A percentile compares a stretch with the other conserved stretches of the same genome.
These are phyloP conservation scores for Pteromalus puparum DNA, from an alignment of 1,140 invertebrate genomes.

Conservation along the genomic window DNA sequence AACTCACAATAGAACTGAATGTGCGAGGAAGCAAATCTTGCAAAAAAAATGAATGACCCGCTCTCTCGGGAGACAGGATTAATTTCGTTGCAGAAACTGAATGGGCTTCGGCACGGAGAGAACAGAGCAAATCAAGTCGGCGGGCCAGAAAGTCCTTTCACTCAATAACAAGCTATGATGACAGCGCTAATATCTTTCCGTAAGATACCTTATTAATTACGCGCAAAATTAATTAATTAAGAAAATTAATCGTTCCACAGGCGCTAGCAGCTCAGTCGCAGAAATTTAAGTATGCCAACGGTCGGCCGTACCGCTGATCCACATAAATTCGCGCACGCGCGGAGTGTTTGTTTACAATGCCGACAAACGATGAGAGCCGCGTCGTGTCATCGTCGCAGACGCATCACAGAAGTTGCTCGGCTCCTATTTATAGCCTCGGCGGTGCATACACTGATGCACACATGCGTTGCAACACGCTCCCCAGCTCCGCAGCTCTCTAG, in stretches of 20 bases:
- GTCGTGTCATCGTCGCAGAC: neutral
- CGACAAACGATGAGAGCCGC: neutral
- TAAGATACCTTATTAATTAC: neutral
- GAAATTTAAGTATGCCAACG: neutral
- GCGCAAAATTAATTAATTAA: too few relatives aligned
- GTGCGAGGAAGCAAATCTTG: neutral
- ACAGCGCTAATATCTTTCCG: neutral
- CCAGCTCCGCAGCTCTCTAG: neutral
- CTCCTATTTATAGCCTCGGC: neutral
- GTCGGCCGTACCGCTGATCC: neutral
- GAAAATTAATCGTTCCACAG: neutral
- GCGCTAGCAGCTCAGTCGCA: neutral
- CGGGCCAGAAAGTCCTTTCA: neutral
- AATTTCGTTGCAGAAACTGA: neutral
- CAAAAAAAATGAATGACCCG: neutral
- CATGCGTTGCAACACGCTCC: neutral
- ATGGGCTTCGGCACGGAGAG: neutral
- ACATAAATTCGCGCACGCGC: slow-evolving; percentile 14
- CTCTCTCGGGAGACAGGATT: neutral
- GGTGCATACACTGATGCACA: neutral
- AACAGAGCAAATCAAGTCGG: neutral
- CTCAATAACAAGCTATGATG: neutral
- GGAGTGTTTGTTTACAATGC: slow-evolving; percentile 29
- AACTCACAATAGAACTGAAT: neutral
- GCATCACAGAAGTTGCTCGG: neutral